Base-by-base conservation (phyloP, 2,113 vertebrate genomes). In the Chionis minor region DNA sequence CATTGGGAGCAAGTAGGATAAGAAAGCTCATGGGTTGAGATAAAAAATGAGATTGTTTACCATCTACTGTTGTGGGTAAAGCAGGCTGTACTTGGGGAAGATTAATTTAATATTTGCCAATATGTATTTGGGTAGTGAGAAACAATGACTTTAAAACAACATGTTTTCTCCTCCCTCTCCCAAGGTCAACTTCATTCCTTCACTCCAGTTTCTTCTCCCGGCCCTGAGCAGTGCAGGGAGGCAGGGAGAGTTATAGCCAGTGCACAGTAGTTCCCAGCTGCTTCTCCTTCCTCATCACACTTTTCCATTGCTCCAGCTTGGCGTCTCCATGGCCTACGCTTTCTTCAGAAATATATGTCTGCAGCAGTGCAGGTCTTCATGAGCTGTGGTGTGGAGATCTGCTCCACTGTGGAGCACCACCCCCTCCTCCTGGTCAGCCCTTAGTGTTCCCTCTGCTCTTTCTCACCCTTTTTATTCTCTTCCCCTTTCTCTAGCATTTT, bases 321-420 rank as follows among this genome's bases (percentile, higher is more conserved):
- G 6, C 4, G 4, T 56, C 1, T 17, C 30, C 15, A 8, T 7
- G 15, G 20, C 51, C 32, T 82, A 21, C 11, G 7, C 6, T 66
- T 81, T 80, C 26, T 54, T 38, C 40, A 66, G 35, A 26, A 42
- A 30, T 79, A 74, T 14, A 3, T 4, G 9, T 42, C 35, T 66
- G 28, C 20, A 70, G 4, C 21, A 35, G 9, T 0, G 1, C n/a
- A 51, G 17, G 8, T 79, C 22, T 78, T 26, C 4, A 27, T 4
- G 2, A 49, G 24, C 14, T 35, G 5, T 4, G 3, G 4, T 16
- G 28, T 38, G 49, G 63, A 22, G 23, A 30, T 45, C 15, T 83
- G 19, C 4, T 35, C 14, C 18, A 51, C 6, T 19, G 40, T 24
- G 19, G 27, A 62, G 4, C 5, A 52, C 9, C 5, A 45, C 15